A percentile compares a stretch with the other conserved stretches of the same genome.
Conservation (phyloP, 2,888 invertebrate genomes). For the Oasisia sp. region DNA sequence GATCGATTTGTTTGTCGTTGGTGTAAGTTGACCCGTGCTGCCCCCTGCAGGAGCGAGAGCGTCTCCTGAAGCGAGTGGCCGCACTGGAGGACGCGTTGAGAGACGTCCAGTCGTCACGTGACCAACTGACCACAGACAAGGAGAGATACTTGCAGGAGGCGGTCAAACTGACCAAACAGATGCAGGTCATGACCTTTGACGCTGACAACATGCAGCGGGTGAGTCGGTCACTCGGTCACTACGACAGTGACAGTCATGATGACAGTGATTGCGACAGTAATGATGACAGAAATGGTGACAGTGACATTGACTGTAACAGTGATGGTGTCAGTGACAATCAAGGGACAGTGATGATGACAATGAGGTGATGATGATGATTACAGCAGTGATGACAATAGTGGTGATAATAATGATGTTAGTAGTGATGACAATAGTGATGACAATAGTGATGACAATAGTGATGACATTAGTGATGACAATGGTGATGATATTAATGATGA, state of each 20-base stretch:
- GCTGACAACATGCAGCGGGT: not conserved
- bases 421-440: too few relatives aligned
- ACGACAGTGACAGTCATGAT: slow-evolving; percentile 29
- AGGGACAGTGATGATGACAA: not conserved
- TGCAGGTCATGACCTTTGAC: slow-evolving; percentile 44
- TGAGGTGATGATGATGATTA: not conserved
- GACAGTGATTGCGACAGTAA: not conserved
- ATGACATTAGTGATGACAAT: too few relatives aligned
- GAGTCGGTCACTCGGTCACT: not conserved
- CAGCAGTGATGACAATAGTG: not conserved
- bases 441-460: too few relatives aligned
- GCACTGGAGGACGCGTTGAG: slow-evolving; percentile 50
- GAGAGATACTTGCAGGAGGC: slow-evolving; percentile 58
- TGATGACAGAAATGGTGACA: not conserved
- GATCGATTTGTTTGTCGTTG: not conserved
- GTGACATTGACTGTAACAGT: not conserved
- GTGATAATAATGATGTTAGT: too few relatives aligned
- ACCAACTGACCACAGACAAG: slow-evolving; percentile 51
- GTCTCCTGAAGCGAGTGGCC: slow-evolving; percentile 47
- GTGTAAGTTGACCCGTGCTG: not conserved
- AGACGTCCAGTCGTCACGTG: slow-evolving; percentile 51
- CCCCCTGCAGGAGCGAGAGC: slow-evolving; percentile 52
- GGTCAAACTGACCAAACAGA: slow-evolving; percentile 51
- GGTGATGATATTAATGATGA: too few relatives aligned
- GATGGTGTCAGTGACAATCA: not conserved